These are phyloP conservation scores for Hyperoodon ampullatus DNA, from an alignment of 2,113 vertebrate genomes.

Conservation along the genomic window DNA sequence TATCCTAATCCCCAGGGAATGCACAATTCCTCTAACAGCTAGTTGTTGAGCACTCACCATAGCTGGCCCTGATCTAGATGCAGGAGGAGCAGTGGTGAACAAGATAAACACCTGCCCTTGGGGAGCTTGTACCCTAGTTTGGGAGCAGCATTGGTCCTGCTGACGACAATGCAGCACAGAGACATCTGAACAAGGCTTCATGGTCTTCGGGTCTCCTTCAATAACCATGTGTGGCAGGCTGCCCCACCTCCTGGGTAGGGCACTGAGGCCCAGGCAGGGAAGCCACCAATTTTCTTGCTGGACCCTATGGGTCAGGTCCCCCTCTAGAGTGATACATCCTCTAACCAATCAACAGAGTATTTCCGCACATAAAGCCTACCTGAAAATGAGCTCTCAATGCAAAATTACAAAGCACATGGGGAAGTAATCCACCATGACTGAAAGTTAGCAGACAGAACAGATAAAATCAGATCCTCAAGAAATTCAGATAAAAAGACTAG, in stretches of 20 bases:
- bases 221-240: not conserved
- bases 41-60: too few relatives aligned
- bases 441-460: not conserved
- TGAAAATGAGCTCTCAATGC: not conserved
- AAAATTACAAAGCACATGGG: not conserved
- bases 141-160: not conserved
- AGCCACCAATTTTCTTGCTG: not conserved
- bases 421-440: not conserved
- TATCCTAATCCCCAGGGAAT: not conserved
- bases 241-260: not conserved
- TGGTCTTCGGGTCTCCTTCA: not conserved
- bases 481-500: not conserved
- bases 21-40: not conserved
- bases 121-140: not conserved
- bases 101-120: not conserved
- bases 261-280: not conserved
- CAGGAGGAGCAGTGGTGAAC: not conserved
- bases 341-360: not conserved
- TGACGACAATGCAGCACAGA: accelerated
- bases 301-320: not conserved
- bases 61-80: not conserved
- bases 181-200: not conserved
- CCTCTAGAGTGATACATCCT: not conserved
- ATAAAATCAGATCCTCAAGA: not conserved
- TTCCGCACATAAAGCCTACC: not conserved